Percentiles rank a stretch among this genome's conserved stretches.
Conservation (phyloP, 2,888 invertebrate genomes). For the Dione juno region DNA sequence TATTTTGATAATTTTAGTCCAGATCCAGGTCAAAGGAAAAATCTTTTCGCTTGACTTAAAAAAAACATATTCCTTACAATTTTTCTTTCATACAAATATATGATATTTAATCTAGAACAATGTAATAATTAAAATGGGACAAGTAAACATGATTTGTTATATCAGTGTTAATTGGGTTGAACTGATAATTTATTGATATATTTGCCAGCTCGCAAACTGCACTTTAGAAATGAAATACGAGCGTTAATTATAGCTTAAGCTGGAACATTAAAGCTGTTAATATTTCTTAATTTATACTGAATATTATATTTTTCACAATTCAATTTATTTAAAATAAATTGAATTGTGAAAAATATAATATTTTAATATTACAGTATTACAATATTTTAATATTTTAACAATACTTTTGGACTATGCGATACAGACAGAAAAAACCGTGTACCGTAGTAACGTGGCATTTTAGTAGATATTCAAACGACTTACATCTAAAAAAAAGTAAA, state of each 20-base stretch:
- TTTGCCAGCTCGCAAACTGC: constrained; percentile 18
- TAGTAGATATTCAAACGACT: no score
- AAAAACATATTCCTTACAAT: no score
- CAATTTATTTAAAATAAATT: no score
- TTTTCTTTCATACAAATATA: background rate
- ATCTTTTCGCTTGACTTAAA: background rate
- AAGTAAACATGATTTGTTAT: constrained; percentile 17
- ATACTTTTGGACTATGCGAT: no score
- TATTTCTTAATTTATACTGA: constrained; percentile 37
- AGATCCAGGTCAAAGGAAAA: background rate
- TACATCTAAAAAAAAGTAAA: no score
- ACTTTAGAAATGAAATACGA: constrained; percentile 29
- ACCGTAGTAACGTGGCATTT: no score
- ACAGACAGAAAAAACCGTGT: no score
- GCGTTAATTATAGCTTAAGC: constrained; percentile 32
- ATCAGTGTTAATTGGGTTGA: constrained; percentile 22
- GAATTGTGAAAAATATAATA: no score
- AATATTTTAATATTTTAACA: no score
- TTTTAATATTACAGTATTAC: no score
- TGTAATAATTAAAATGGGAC: constrained; percentile 8
- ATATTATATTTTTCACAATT: constrained; percentile 19
- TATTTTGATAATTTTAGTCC: background rate
- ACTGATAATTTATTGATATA: constrained; percentile 27
- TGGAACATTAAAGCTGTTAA: constrained; percentile 18
- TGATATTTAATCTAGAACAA: background rate